phyloP scores from a whole-genome alignment of 2,888 invertebrate species.

The Eristalis tenax region DNA sequence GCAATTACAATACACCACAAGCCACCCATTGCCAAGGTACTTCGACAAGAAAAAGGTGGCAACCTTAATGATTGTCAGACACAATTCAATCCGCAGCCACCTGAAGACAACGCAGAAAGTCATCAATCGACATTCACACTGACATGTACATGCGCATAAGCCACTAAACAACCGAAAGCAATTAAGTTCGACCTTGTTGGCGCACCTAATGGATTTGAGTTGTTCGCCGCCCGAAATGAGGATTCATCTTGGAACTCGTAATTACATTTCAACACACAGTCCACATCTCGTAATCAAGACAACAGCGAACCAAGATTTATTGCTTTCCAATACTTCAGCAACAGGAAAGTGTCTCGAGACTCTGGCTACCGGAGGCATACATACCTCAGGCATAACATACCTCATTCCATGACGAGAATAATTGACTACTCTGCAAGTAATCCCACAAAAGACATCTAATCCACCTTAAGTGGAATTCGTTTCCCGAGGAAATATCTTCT shows the following conservation, averaged over 20 bases:
- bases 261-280: background rate
- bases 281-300: background rate
- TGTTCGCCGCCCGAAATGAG: background rate
- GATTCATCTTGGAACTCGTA: background rate
- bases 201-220: background rate
- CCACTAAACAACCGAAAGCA: background rate
- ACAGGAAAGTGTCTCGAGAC: background rate
- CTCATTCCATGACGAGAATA: slow-evolving; percentile 10
- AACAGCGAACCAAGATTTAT: background rate
- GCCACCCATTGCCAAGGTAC: too few species aligned
- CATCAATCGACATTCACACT: background rate
- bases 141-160: background rate
- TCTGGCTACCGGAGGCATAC: too few species aligned
- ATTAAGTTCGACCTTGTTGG: background rate
- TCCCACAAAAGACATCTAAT: slow-evolving; percentile 27
- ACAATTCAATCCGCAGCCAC: background rate
- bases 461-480: slow-evolving; percentile 1
- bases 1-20: too few species aligned
- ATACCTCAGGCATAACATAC: background rate
- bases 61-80: background rate
- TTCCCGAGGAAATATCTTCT: slow-evolving; percentile 15
- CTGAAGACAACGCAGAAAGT: background rate
- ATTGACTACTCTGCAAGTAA: slow-evolving; percentile 24
- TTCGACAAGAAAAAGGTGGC: background rate
- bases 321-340: background rate